Percentiles rank a stretch among this genome's conserved stretches.
Conservation (phyloP, 2,888 invertebrate genomes). For the Himalopsyche anomala region DNA sequence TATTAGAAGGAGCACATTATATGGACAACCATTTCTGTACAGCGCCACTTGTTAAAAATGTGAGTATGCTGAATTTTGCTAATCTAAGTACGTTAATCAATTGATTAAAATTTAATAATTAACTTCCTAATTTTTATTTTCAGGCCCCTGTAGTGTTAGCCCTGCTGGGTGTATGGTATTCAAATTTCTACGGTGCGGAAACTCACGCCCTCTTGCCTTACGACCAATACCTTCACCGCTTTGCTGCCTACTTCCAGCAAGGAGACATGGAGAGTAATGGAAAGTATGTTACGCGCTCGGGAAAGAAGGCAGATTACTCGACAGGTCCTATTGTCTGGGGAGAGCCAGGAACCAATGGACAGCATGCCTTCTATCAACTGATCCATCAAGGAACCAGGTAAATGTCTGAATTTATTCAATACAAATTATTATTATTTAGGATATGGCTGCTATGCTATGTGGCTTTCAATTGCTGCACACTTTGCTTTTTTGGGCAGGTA, state of each 20-base stretch:
- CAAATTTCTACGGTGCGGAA: constrained; percentile 95
- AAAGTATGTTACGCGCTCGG: constrained; percentile 89
- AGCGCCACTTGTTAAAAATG: constrained; percentile 93
- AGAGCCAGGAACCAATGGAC: constrained; percentile 99
- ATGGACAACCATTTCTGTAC: constrained; percentile 96
- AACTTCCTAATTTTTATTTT: constrained; percentile 54
- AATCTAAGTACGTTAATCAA: background rate
- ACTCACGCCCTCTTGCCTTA: constrained; percentile 98
- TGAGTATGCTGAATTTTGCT: constrained; percentile 73
- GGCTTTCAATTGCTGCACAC: background rate
- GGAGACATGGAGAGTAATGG: constrained; percentile 99
- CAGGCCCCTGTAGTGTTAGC: constrained; percentile 96
- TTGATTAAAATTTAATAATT: background rate
- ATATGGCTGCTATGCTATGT: background rate
- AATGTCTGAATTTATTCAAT: background rate
- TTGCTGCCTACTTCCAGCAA: constrained; percentile 99
- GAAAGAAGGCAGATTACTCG: constrained; percentile 77
- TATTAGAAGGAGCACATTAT: constrained; percentile 93
- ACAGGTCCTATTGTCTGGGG: constrained; percentile 96
- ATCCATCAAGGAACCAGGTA: constrained; percentile 91
- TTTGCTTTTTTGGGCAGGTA: background rate
- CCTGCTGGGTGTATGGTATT: constrained; percentile 94
- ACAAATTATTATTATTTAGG: too few relatives aligned
- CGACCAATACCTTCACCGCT: constrained; percentile 97
- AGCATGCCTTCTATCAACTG: constrained; percentile 99